phyloP scores from a whole-genome alignment of 2,797 vertebrate genomes.

The Holocentrus rufus region DNA sequence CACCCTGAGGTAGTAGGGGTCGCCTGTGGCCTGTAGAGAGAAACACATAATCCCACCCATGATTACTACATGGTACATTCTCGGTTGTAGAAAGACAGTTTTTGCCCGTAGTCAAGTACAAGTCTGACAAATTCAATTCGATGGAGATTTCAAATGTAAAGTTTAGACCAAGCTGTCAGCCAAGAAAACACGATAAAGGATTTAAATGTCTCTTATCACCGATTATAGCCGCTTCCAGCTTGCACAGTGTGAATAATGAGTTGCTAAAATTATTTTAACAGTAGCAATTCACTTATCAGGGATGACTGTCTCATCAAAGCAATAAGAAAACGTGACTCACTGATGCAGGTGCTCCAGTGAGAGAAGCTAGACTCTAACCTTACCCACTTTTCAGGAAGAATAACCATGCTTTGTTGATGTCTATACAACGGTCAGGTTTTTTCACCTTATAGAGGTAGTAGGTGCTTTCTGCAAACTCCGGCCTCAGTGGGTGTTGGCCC shows the following conservation, averaged over 20 bases:
- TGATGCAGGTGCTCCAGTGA: not conserved
- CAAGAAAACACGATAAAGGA: too few relatives aligned
- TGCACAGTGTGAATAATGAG: too few relatives aligned
- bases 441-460: slow-evolving; percentile 88
- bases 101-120: too few relatives aligned
- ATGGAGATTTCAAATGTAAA: too few relatives aligned
- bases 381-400: not conserved
- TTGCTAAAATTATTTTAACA: too few relatives aligned
- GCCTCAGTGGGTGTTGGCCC: slow-evolving; percentile 87
- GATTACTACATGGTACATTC: not conserved
- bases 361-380: not conserved
- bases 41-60: not conserved
- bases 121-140: too few relatives aligned
- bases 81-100: not conserved
- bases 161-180: too few relatives aligned
- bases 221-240: too few relatives aligned
- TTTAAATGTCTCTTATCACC: too few relatives aligned
- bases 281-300: too few relatives aligned
- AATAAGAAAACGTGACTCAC: too few relatives aligned
- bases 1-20: slow-evolving; percentile 88
- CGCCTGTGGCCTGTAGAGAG: slow-evolving; percentile 82
- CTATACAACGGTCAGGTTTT: not conserved
- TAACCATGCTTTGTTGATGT: not conserved
- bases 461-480: slow-evolving; percentile 89
- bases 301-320: too few relatives aligned